A percentile compares a stretch with the other conserved stretches of the same genome.
phyloP scores from a whole-genome alignment of 2,797 vertebrate genomes.

The Psittacula derbiana region DNA sequence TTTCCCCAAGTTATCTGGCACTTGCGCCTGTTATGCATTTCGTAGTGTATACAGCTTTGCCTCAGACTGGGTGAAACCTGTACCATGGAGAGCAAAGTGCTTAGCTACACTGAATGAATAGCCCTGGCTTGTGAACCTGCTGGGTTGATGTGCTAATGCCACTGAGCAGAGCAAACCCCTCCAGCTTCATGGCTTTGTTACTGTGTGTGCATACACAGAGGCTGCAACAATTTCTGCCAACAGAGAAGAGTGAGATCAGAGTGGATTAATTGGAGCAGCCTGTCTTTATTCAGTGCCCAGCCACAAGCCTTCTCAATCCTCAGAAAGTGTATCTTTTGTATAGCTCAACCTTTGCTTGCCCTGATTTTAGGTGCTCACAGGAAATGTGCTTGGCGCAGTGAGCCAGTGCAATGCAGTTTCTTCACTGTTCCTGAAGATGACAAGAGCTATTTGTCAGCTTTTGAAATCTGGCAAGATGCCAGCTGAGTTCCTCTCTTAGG shows the following conservation, averaged over 20 bases:
- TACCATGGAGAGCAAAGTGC: background rate
- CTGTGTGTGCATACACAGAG: background rate
- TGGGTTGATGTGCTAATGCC: background rate
- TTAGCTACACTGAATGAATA: background rate
- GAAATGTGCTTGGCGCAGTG: background rate
- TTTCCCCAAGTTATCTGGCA: background rate
- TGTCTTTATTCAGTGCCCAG: background rate
- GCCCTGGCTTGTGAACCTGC: background rate
- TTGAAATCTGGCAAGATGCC: background rate
- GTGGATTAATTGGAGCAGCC: background rate
- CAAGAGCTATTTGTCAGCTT: background rate
- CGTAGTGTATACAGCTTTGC: background rate
- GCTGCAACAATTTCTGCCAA: background rate
- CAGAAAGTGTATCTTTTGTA: background rate
- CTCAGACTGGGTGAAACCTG: background rate
- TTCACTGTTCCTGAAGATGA: background rate
- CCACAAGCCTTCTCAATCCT: background rate
- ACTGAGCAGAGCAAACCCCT: background rate
- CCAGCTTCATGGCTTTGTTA: background rate
- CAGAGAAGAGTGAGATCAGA: background rate
- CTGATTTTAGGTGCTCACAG: background rate
- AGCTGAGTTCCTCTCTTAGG: background rate
- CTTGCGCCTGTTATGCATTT: background rate
- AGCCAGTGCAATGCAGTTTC: background rate
- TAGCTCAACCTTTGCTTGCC: background rate